Conservation (phyloP, 2,113 vertebrate genomes). For the Catharus fuscescens region DNA sequence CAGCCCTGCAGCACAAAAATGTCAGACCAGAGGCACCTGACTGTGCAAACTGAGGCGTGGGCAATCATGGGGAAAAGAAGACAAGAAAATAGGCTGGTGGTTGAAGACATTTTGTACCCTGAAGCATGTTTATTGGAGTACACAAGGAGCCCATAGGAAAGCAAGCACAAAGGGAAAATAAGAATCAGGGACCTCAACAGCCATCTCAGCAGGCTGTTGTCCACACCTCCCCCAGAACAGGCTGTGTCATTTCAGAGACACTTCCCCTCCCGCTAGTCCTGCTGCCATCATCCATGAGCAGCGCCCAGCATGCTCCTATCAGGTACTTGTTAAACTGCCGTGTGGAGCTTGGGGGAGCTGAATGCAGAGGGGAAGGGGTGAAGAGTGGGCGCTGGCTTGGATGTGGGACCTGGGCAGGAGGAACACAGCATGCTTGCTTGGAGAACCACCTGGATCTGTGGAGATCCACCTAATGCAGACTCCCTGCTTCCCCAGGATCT, state of each 20-base stretch:
- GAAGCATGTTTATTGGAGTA: not conserved
- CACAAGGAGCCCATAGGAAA: not conserved
- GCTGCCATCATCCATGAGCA: not conserved
- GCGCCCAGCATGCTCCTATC: rapidly evolving
- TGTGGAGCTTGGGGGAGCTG: not conserved
- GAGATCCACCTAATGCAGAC: not conserved
- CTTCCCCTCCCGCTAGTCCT: not conserved
- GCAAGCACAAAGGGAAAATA: not conserved
- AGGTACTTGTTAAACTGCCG: not conserved
- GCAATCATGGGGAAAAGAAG: not conserved
- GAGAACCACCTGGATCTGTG: not conserved
- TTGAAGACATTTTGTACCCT: not conserved
- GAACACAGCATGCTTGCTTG: not conserved
- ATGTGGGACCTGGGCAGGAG: not conserved
- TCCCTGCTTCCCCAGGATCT: not conserved
- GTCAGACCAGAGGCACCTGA: not conserved
- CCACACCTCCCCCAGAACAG: not conserved
- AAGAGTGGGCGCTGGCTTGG: not conserved
- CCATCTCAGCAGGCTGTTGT: not conserved
- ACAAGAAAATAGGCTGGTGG: not conserved
- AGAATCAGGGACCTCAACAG: not conserved
- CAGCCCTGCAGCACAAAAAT: not conserved
- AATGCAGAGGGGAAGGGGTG: not conserved
- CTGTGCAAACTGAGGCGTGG: not conserved
- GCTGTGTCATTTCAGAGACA: not conserved